Base-by-base conservation (phyloP, 2,888 invertebrate species). In the Drosophila nr. perissopoda region DNA sequence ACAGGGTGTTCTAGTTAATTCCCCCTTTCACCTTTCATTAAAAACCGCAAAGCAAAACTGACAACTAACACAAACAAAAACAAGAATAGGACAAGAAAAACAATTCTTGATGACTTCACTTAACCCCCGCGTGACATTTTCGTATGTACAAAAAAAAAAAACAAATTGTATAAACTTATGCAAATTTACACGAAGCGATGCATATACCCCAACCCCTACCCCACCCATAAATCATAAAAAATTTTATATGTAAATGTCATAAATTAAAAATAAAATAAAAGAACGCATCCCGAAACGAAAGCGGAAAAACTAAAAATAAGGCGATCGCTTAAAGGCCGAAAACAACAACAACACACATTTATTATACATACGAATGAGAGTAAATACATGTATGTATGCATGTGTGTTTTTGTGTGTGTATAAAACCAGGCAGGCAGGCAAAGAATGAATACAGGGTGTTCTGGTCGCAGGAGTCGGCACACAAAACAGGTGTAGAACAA, bases 251-350 rank as follows among this genome's bases (percentile, higher is more conserved):
- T 38, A 71, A 76, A 49, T 29, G 34, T 46, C 29, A 52, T 54
- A 76, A 76, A 53, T 51, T 38, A 40, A 49, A 69, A 57, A 60
- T 49, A 70, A 46, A 46, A 25, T 46, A 8, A 46, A 25, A 46
- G 8, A 27, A 70, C 61, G 74, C 64, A 74, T 69, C 68, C 48
- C 59, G 57, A 82, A 84, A 62, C 29, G 61, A 74, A 76, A 67
- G 60, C 73, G 72, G 69, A 72, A 79, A 69, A 86, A 73, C 83
- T 83, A 81, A 81, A 84, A 86, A 81, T 83, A 83, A 31, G 31
- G 34, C 67, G 88, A 83, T 86, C 84, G 65, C 61, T 74, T 64
- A 52, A 69, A 38, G 38, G n/a, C 38, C 29, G 48, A 64, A 63
- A 40, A 42, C 51, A 64, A 56, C 25, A 52, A 59, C 42, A 46